Conservation (phyloP, 1,140 invertebrate species). For the Lasioglossum albipes region DNA sequence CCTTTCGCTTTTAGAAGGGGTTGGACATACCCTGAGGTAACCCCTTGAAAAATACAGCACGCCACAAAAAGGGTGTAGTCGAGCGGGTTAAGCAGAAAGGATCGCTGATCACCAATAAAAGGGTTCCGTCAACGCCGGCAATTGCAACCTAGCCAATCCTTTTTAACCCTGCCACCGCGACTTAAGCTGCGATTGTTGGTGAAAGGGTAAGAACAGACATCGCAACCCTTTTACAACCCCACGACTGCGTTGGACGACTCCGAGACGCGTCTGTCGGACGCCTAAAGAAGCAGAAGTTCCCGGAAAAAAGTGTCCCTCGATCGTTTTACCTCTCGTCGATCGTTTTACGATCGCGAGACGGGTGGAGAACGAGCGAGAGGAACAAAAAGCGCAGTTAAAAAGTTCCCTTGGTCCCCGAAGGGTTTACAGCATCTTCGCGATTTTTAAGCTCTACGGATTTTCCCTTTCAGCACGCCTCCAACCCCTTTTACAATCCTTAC, state of each 20-base stretch:
- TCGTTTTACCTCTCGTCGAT: conserved; percentile 45
- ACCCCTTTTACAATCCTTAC: conserved; percentile 72
- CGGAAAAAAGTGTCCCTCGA: neutral
- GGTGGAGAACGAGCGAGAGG: conserved; percentile 18
- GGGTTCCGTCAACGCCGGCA: conserved; percentile 64
- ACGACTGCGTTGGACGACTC: neutral
- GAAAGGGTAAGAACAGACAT: conserved; percentile 66
- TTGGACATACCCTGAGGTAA: conserved; percentile 48
- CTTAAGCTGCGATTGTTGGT: conserved; percentile 50
- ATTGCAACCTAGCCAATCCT: conserved; percentile 70
- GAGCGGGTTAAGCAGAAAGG: conserved; percentile 74
- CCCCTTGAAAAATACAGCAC: conserved; percentile 72
- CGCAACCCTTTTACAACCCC: conserved; percentile 72
- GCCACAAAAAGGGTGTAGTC: conserved; percentile 69
- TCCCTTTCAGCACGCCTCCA: conserved; percentile 29
- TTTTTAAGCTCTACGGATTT: conserved; percentile 63
- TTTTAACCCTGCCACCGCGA: conserved; percentile 70
- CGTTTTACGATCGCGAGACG: conserved; percentile 53
- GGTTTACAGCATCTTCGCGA: conserved; percentile 68
- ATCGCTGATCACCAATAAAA: conserved; percentile 78
- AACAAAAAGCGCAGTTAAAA: conserved; percentile 50
- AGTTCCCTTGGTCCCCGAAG: conserved; percentile 60
- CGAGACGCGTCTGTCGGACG: neutral
- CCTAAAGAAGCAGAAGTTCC: conserved; percentile 34
- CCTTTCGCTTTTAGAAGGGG: conserved; percentile 44